A percentile compares a stretch with the other conserved stretches of the same genome.
phyloP scores from a whole-genome alignment of 2,113 vertebrate species.

The Macrotus californicus region DNA sequence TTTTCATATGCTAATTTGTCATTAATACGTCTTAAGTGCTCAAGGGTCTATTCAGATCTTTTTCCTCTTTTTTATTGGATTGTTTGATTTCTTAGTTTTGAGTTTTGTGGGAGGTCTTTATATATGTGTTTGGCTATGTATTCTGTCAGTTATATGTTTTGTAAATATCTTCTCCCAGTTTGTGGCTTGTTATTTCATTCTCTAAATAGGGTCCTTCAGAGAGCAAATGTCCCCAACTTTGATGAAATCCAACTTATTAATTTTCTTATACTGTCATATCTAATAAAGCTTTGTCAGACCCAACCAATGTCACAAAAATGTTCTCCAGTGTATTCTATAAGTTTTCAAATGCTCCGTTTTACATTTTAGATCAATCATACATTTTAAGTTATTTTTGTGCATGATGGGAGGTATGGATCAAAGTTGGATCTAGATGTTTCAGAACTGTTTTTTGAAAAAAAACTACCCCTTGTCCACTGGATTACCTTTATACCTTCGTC shows the following conservation, averaged over 20 bases:
- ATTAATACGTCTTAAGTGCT: not conserved
- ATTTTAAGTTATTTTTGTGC: not conserved
- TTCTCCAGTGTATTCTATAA: not conserved
- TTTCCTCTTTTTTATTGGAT: not conserved
- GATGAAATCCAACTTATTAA: not conserved
- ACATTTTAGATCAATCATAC: not conserved
- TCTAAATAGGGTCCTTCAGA: not conserved
- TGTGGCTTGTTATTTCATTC: not conserved
- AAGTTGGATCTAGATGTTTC: not conserved
- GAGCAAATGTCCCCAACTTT: not conserved
- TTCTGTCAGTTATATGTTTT: not conserved
- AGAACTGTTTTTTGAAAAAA: not conserved
- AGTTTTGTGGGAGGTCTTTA: not conserved
- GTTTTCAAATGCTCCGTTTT: not conserved
- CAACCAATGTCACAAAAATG: not conserved
- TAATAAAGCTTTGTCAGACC: not conserved
- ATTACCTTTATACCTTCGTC: not conserved
- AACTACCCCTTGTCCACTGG: not conserved
- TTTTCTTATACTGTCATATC: not conserved
- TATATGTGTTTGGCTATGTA: not conserved
- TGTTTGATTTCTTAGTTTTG: not conserved
- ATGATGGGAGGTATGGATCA: not conserved
- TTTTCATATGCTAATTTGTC: not conserved
- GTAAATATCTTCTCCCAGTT: not conserved
- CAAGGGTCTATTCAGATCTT: not conserved